These are phyloP conservation scores for Diorhabda carinulata DNA, from an alignment of 1,140 invertebrate genomes.

Conservation along the genomic window DNA sequence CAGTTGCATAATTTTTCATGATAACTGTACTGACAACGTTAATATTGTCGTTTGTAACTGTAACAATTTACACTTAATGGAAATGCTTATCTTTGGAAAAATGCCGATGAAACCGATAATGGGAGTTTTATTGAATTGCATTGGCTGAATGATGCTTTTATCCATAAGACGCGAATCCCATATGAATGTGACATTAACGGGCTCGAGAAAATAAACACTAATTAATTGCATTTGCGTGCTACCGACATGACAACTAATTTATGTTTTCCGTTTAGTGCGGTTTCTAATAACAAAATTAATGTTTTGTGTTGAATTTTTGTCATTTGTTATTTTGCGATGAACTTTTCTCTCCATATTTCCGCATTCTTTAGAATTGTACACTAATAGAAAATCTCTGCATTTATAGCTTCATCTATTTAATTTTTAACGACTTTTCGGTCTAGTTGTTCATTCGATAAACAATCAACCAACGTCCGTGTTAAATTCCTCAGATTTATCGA, in stretches of 20 bases:
- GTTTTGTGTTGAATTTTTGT: no score
- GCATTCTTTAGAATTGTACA: no score
- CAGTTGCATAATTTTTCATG: conserved; percentile 19
- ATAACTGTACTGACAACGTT: conserved; percentile 22
- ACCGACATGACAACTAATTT: background rate
- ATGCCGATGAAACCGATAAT: conserved; percentile 19
- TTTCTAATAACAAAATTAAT: background rate
- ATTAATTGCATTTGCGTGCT: background rate
- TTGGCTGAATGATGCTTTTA: background rate
- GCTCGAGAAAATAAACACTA: no score
- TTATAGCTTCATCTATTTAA: no score
- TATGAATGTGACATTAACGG: background rate
- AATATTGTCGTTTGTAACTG: conserved; percentile 15
- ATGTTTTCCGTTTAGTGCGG: no score
- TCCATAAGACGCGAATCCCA: background rate
- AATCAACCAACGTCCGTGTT: no score
- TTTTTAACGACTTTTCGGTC: no score
- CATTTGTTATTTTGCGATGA: no score
- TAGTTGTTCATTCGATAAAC: no score
- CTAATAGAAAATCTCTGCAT: no score
- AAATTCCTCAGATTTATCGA: no score
- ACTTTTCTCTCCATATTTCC: no score
- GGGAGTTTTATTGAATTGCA: conserved; percentile 19
- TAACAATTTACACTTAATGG: conserved; percentile 22
- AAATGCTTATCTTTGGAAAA: conserved; percentile 10